phyloP scores from a whole-genome alignment of 2,888 invertebrate species.

The Catocala fraxini region DNA sequence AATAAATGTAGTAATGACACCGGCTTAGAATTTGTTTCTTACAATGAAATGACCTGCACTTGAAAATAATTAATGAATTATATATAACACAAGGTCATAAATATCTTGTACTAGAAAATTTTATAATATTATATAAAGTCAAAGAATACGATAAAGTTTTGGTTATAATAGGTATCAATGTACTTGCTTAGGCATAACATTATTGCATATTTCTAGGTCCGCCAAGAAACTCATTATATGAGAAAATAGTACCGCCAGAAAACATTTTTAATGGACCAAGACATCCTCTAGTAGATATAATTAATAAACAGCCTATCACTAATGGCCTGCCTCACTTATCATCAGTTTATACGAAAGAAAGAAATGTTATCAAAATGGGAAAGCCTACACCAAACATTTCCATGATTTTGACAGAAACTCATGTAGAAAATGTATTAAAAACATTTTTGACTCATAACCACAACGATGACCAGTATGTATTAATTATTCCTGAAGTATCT shows the following conservation, averaged over 20 bases:
- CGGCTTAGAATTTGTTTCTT: too few relatives aligned
- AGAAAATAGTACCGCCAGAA: background rate
- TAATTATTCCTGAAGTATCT: background rate
- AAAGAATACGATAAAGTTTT: too few relatives aligned
- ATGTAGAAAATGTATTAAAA: background rate
- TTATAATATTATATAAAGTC: too few relatives aligned
- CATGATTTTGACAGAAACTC: background rate
- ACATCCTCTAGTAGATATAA: background rate
- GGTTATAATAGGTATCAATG: too few relatives aligned
- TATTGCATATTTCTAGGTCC: constrained; percentile 2
- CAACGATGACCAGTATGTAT: background rate
- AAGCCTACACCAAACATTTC: background rate
- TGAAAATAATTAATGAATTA: too few relatives aligned
- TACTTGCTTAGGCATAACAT: background rate
- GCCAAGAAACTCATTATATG: background rate
- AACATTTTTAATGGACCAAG: background rate
- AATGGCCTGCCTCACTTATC: background rate
- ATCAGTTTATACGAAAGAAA: background rate
- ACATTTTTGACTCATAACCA: background rate
- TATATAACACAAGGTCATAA: too few relatives aligned
- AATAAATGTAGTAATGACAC: too few relatives aligned
- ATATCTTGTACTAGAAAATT: too few relatives aligned
- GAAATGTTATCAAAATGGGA: background rate
- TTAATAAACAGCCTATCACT: background rate
- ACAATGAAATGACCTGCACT: too few relatives aligned